Conservation (phyloP, 1,140 invertebrate species). For the Camponotus vicinus region DNA sequence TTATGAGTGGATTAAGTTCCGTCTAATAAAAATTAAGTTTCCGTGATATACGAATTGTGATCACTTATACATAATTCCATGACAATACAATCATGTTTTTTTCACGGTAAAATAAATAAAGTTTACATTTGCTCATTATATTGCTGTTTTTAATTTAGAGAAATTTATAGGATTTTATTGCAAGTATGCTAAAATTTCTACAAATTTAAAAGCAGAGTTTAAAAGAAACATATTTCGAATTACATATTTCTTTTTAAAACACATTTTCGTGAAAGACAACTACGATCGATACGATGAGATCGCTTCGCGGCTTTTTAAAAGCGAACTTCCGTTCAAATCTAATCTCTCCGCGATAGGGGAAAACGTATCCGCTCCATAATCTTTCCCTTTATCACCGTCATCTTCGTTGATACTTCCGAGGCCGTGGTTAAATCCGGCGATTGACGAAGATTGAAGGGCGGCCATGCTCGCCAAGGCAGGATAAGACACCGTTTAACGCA, state of each 20-base stretch:
- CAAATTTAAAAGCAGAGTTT: neutral
- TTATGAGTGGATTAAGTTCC: conserved; percentile 20
- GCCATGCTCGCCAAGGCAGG: conserved; percentile 27
- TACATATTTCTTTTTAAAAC: neutral
- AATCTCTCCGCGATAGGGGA: conserved; percentile 35
- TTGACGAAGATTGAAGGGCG: conserved; percentile 61
- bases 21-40: neutral
- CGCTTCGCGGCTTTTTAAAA: conserved; percentile 18
- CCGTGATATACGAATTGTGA: neutral
- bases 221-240: neutral
- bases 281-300: conserved; percentile 24
- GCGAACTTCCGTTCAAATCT: conserved; percentile 41
- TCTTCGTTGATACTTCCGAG: conserved; percentile 50
- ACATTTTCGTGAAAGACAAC: neutral
- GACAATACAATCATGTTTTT: neutral
- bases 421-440: conserved; percentile 58
- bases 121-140: neutral
- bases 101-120: neutral
- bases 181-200: neutral
- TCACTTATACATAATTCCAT: neutral
- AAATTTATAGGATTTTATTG: neutral
- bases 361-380: conserved; percentile 48
- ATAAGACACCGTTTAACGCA: conserved; percentile 56
- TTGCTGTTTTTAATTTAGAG: neutral
- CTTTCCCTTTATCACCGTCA: conserved; percentile 57